These are phyloP conservation scores for Capreolus pygargus DNA, from an alignment of 2,113 vertebrate genomes.

Conservation along the genomic window DNA sequence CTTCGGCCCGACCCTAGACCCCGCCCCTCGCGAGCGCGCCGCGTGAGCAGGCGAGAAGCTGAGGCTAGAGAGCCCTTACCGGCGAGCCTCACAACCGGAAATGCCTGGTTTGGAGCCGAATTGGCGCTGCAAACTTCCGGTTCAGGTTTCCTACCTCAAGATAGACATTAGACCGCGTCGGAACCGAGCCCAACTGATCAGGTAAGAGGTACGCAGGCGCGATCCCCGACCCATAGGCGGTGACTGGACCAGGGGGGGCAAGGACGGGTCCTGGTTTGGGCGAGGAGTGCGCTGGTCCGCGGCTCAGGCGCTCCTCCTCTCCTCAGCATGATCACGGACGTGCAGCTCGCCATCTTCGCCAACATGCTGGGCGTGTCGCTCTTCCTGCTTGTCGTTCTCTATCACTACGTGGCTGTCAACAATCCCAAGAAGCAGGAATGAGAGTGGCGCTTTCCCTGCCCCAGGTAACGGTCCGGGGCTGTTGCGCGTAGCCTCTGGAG, in stretches of 20 bases:
- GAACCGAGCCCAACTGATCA: background rate
- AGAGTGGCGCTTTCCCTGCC: constrained; percentile 52
- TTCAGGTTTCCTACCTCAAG: background rate
- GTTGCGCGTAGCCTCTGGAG: background rate
- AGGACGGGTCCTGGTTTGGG: background rate
- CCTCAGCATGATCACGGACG: constrained; percentile 95
- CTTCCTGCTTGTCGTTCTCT: constrained; percentile 95
- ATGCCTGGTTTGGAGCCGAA: background rate
- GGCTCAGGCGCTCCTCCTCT: constrained; percentile 33
- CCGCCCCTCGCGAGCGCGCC: background rate
- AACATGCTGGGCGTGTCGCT: constrained; percentile 98
- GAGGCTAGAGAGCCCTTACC: constrained; percentile 44
- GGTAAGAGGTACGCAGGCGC: constrained; percentile 51
- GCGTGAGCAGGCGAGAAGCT: constrained; percentile 31
- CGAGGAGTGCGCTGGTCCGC: background rate
- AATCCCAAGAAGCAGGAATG: constrained; percentile 96
- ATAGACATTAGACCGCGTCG: rapidly evolving
- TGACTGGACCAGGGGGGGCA: background rate
- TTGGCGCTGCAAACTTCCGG: constrained; percentile 17
- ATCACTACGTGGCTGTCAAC: constrained; percentile 98
- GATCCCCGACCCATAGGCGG: background rate
- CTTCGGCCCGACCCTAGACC: background rate
- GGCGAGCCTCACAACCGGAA: constrained; percentile 22
- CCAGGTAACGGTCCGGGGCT: constrained; percentile 64
- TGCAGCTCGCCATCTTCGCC: constrained; percentile 97